These are phyloP conservation scores for Orthosia gracilis DNA, from an alignment of 2,888 invertebrate species.

Conservation along the genomic window DNA sequence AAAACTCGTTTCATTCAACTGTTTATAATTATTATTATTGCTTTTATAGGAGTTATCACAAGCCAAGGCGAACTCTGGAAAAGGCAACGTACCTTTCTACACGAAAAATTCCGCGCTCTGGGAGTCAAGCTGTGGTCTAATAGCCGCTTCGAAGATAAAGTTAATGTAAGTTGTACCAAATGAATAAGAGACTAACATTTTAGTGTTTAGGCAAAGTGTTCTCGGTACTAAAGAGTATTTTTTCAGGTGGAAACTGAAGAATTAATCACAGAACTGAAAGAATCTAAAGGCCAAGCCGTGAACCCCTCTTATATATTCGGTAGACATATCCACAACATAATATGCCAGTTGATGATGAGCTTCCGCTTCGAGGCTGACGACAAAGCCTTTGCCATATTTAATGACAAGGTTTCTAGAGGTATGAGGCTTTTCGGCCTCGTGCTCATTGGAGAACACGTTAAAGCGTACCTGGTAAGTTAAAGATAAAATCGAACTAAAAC, in stretches of 20 bases:
- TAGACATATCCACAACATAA: conserved; percentile 95
- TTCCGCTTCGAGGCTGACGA: conserved; percentile 94
- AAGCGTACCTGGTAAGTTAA: conserved; percentile 90
- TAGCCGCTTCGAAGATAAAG: conserved; percentile 94
- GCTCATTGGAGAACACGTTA: conserved; percentile 94
- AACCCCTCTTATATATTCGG: conserved; percentile 93
- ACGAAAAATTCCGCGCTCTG: conserved; percentile 94
- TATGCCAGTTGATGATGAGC: conserved; percentile 96
- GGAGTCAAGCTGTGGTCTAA: conserved; percentile 95
- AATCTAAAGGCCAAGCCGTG: conserved; percentile 81
- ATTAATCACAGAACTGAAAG: conserved; percentile 85
- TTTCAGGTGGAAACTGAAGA: conserved; percentile 92
- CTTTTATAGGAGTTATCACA: conserved; percentile 71
- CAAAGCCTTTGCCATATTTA: conserved; percentile 93
- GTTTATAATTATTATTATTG: conserved; percentile 1
- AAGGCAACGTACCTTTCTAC: conserved; percentile 95
- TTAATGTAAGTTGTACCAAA: conserved; percentile 91
- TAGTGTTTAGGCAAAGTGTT: not conserved
- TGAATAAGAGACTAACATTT: not conserved
- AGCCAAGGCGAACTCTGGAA: conserved; percentile 96
- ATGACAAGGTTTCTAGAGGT: conserved; percentile 95
- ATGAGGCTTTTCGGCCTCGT: conserved; percentile 95
- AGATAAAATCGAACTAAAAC: not conserved
- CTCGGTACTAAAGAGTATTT: not conserved
- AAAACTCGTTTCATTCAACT: not conserved